Conservation (phyloP, 2,888 invertebrate species). For the Thyatira batis region DNA sequence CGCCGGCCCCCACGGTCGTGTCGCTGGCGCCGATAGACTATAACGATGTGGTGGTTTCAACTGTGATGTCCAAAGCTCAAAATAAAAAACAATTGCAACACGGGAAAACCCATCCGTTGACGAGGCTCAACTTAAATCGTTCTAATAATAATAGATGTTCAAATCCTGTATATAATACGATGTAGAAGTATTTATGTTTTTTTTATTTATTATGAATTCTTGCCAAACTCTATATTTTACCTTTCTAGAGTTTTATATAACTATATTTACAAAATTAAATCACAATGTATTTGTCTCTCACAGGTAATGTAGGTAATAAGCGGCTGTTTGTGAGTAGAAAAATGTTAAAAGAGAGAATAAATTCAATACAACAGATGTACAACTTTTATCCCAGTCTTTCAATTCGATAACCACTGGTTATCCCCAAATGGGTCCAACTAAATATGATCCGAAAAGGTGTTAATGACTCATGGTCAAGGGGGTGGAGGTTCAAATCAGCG, state of each 20-base stretch:
- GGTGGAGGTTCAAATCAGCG: no score
- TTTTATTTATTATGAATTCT: slow-evolving; percentile 81
- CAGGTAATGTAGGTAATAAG: slow-evolving; percentile 67
- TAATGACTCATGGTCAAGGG: no score
- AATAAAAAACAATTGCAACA: slow-evolving; percentile 93
- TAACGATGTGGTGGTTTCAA: slow-evolving; percentile 84
- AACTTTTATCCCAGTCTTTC: slow-evolving; percentile 66
- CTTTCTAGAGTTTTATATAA: slow-evolving; percentile 81
- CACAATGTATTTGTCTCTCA: slow-evolving; percentile 79
- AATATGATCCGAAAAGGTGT: background rate
- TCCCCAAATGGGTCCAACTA: background rate
- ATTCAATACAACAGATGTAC: slow-evolving; percentile 79
- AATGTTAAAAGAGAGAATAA: slow-evolving; percentile 75
- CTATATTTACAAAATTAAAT: slow-evolving; percentile 80
- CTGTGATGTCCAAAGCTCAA: slow-evolving; percentile 87
- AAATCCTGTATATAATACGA: slow-evolving; percentile 94
- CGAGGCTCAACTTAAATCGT: slow-evolving; percentile 91
- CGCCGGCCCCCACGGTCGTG: slow-evolving; percentile 65
- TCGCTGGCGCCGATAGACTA: slow-evolving; percentile 72
- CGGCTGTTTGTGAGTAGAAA: slow-evolving; percentile 77
- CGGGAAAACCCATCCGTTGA: slow-evolving; percentile 95
- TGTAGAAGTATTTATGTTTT: slow-evolving; percentile 85
- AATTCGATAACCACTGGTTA: slow-evolving; percentile 22
- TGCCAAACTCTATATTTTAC: slow-evolving; percentile 82
- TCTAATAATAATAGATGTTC: slow-evolving; percentile 86